Evolutionary conservation across 2,113 vertebrate species (phyloP), one percentile per base, ranked within the genome.

Genomic region (Anser brachyrhynchus): DNA sequence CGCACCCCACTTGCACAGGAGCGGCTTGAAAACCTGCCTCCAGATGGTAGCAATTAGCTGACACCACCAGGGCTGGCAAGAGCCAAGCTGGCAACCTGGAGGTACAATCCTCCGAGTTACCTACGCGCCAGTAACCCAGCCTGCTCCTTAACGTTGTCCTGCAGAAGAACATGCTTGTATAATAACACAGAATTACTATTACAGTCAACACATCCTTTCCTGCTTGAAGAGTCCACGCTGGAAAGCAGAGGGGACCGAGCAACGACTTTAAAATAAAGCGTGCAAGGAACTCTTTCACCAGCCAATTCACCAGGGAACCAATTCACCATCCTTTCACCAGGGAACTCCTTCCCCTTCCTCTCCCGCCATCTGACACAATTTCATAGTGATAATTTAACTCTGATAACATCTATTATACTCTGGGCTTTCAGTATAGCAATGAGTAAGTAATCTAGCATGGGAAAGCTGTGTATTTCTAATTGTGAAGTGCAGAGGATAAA

Each of bases 41-140:
- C 96, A 94, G 93, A 94, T 93, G 96, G 93, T 58, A 75, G 77
- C 91, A 93, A 94, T 94, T 88, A 95, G 69, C 77, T 94, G 83
- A 93, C 80, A 65, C 66, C 62, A 85, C 31, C 49, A 41, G 79
- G 66, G 84, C 58, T 89, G 86, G 92, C 86, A 94, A 88, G 54
- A 92, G 77, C 54, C 73, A 78, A 94, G 90, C 52, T 74, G 83
- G 90, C 52, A 90, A 92, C 70, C 37, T 69, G 55, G 20, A 87
- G 54, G 37, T 25, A 76, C 54, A 62, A n/a, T 21, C 70, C 77
- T 91, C 1, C 0, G 28, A 46, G 54, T 21, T 89, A 78, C 88
- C 62, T 39, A 61, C 70, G 21, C 11, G 66, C 72, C 66, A 71
- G 66, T 14, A 89, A 84, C 19, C 29, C 88, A 81, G 73, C 35